Evolutionary conservation across 2,797 vertebrate species (phyloP), one percentile per base, ranked within the genome.

Genomic region (Percopsis omiscomaycus): DNA sequence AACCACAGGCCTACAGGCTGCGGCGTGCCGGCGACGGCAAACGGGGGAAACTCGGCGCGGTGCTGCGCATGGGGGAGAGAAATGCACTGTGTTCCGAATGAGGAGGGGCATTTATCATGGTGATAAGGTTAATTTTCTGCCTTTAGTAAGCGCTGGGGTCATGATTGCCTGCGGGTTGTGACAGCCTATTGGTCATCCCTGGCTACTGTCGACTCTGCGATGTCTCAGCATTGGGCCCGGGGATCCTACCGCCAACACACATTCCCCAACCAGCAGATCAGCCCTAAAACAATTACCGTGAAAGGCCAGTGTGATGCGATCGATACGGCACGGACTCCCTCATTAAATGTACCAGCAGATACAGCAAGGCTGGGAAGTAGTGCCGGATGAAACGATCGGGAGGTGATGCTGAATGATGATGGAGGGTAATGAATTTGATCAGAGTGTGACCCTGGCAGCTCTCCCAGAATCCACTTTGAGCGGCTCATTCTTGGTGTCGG

Each of bases 31-130:
- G 73, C 79, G 83, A 88, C 79, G 81, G 78, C 69, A 65, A 68
- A 73, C 59, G 61, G 73, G 63, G 63, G 46, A 64, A 79, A 85
- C 79, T 69, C 78, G 76, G 79, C 84, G 81, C 73, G 72, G 73
- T 66, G 68, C 55, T 75, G 60, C 47, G 29, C 48, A 30, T 6
- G n/a, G 46, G 49, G 64, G 28, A 37, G 47, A 55, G 11, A 49
- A 60, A 62, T 69, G 67, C 73, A 77, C 80, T 77, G 73, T 74
- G 67, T 79, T 66, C 74, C 69, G 75, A 64, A 61, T 75, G 67
- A 76, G 47, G 63, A 72, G 67, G 64, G 74, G 74, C 83, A 89
- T 92, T 90, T 78, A 83, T 92, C 88, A 88, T 72, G 62, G 84
- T 81, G 82, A 85, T 89, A 76, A 68, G 77, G 83, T 83, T 87